Evolutionary conservation across 2,888 invertebrate genomes (phyloP).

Genomic region (Tipula confusa): DNA sequence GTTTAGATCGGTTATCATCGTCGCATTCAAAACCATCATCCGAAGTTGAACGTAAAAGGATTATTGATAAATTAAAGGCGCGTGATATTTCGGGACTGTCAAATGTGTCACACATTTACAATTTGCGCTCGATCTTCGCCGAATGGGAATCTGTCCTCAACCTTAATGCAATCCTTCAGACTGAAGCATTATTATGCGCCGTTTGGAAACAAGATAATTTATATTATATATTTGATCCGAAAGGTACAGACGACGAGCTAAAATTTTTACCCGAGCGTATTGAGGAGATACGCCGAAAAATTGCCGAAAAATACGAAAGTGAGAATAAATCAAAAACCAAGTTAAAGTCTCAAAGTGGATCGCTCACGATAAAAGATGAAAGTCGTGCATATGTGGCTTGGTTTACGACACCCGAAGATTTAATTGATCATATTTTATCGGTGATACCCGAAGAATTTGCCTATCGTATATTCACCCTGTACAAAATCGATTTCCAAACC

Average conservation of each 20-base stretch:
- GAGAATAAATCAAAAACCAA: slow-evolving; percentile 31
- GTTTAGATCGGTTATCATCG: background rate
- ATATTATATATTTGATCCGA: slow-evolving; percentile 58
- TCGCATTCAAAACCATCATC: slow-evolving; percentile 26
- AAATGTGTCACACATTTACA: background rate
- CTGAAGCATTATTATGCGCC: slow-evolving; percentile 42
- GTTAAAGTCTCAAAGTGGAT: background rate
- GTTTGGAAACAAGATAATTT: slow-evolving; percentile 55
- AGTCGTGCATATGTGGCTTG: slow-evolving; percentile 37
- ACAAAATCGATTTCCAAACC: slow-evolving; percentile 3
- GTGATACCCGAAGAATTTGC: background rate
- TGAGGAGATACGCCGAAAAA: slow-evolving; percentile 35
- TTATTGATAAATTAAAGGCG: background rate
- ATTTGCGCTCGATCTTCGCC: background rate
- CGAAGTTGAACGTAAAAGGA: slow-evolving; percentile 32
- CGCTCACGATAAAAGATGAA: slow-evolving; percentile 41
- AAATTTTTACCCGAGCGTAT: slow-evolving; percentile 39
- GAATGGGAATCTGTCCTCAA: background rate
- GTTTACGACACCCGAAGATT: background rate
- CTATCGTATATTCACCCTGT: background rate
- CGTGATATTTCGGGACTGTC: background rate
- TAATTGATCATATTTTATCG: slow-evolving; percentile 20
- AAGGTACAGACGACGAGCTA: slow-evolving; percentile 57
- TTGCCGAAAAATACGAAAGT: slow-evolving; percentile 45
- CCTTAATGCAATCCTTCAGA: slow-evolving; percentile 35